A percentile compares a stretch with the other conserved stretches of the same genome.
phyloP scores from a whole-genome alignment of 2,113 vertebrate species.

The Actenoides lindsayi region DNA sequence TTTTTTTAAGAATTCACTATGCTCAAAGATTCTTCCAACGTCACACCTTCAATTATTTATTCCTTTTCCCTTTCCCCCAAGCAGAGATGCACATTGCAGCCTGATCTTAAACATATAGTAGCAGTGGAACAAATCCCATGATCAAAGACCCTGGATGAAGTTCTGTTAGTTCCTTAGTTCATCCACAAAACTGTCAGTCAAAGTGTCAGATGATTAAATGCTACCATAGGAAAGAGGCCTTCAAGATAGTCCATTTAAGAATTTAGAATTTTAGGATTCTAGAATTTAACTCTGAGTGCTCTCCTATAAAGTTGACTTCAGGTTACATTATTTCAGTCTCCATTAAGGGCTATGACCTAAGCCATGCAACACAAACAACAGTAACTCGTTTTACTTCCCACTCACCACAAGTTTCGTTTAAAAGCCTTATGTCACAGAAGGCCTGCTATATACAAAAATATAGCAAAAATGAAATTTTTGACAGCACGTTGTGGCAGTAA shows the following conservation, averaged over 20 bases:
- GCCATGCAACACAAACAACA: conserved; percentile 5
- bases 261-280: no score
- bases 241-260: not conserved
- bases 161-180: not conserved
- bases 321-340: conserved; percentile 1
- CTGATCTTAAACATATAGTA: not conserved
- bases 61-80: not conserved
- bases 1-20: not conserved
- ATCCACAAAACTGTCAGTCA: conserved; percentile 11
- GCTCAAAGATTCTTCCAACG: not conserved
- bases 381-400: conserved; percentile 48
- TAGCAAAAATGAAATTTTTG: conserved; percentile 17
- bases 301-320: not conserved
- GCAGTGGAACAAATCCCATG: not conserved
- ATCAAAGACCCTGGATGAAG: not conserved
- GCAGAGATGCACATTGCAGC: not conserved
- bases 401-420: conserved; percentile 13
- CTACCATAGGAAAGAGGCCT: not conserved
- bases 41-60: not conserved
- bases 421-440: conserved; percentile 43
- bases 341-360: conserved; percentile 25
- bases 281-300: not conserved
- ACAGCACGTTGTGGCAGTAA: conserved; percentile 43
- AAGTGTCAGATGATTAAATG: not conserved
- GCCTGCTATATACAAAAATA: not conserved